These are phyloP conservation scores for Anolis apletophallus DNA, from an alignment of 2,797 vertebrate species.

Conservation along the genomic window DNA sequence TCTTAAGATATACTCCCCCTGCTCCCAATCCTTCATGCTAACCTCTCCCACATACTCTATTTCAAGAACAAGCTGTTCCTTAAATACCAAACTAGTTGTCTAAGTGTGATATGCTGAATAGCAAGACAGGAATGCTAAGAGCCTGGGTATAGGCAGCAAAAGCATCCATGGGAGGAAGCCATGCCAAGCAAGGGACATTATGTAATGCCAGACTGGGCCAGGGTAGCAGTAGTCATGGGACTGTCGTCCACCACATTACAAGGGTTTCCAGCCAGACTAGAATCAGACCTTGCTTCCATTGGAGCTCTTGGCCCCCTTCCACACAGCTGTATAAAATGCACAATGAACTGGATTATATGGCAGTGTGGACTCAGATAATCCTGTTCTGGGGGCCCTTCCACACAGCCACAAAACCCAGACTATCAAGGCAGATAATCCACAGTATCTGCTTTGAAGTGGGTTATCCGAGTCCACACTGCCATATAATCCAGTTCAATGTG, in stretches of 20 bases:
- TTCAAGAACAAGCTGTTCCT: not conserved
- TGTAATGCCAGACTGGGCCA: not conserved
- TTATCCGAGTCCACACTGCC: too few species aligned
- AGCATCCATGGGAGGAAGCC: not conserved
- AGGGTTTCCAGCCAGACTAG: not conserved
- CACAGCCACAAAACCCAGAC: too few species aligned
- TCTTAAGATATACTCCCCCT: not conserved
- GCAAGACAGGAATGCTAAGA: not conserved
- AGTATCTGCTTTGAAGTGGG: too few species aligned
- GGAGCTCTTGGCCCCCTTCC: not conserved
- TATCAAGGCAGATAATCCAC: too few species aligned
- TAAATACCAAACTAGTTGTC: slow-evolving; percentile 12
- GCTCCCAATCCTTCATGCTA: not conserved
- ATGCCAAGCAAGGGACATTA: not conserved
- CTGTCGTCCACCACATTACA: too few species aligned
- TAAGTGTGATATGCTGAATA: slow-evolving; percentile 11
- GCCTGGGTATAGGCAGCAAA: not conserved
- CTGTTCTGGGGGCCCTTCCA: too few species aligned
- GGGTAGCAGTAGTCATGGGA: not conserved
- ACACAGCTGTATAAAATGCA: too few species aligned
- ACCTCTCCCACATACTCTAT: slow-evolving; percentile 4
- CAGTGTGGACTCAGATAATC: too few species aligned
- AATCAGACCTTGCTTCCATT: not conserved
- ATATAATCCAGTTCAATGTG: too few species aligned
- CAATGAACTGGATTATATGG: too few species aligned